Base-by-base conservation (phyloP, 30 jellyfish, hydroid and myxozoan genomes). In the Hydra vulgaris region DNA sequence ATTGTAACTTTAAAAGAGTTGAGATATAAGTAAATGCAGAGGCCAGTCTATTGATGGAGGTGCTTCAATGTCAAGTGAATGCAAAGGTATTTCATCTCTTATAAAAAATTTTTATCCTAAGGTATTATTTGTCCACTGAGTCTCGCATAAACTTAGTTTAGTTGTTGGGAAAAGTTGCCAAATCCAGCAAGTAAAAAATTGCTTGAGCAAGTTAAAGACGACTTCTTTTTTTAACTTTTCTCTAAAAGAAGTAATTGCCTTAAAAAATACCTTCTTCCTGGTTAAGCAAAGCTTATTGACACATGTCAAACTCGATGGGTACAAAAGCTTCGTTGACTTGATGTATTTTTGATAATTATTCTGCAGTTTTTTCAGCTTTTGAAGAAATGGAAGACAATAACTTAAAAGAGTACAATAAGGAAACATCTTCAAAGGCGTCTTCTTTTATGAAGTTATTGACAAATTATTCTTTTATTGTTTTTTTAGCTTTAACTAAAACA, bases 21-120 rank as follows among this genome's bases (percentile, higher is more conserved):
- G 20, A 82, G 83, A 17, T 84, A 74, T 17, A 26, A 23, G 66
- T 15, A 69, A 84, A 70, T 84, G 94, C 78, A 68, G 85, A 7
- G 94, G 94, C 78, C 90, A 83, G 81, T 81, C 84, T 25, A n/a
- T 66, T 70, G 87, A 83, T 83, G 90, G 89, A 17, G 90, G 83
- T 16, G 89, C 53, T 7, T 26, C 86, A 26, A 72, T 83, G 88
- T 18, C 90, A 18, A 66, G 90, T 53, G 72, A 76, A 18, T 26
- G 27, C 15, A 85, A 54, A 17, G 94, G 94, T 20, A 73, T 81
- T 5, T 82, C 95, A 15, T 81, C 88, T 22, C n/a, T 23, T 21
- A 66, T 85, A 79, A 24, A 21, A 22, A 23, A 18, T 16, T 25
- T 26, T 23, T 69, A 81, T 73, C 94, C 84, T n/a, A 72, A 81